Evolutionary conservation across 2,797 vertebrate genomes (phyloP), one percentile per base, ranked within the genome.

Genomic region (Gymnopithys bicolor): DNA sequence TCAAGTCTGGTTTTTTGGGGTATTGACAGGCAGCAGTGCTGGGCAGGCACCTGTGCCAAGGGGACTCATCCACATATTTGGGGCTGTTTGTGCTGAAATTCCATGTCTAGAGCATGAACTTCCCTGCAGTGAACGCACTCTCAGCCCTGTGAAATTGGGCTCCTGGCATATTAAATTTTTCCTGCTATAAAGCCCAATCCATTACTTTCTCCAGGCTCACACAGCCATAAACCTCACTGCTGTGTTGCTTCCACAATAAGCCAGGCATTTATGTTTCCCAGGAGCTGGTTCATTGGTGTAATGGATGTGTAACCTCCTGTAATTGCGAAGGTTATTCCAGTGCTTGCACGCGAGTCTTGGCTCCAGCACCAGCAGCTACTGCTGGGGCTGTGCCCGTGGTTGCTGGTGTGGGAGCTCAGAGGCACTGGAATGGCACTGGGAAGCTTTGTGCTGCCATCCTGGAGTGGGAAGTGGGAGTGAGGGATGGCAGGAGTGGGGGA

Each of bases 301-400:
- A 93, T 84, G 94, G 93, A 86, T 87, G 83, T 73, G 86, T 25
- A 64, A 62, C 88, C 95, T 93, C 91, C 30, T 18, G 55, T 67
- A 92, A 84, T 89, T 45, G 84, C 87, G 28, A 81, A 83, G 91
- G 92, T 93, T 87, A 87, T 90, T 43, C 84, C 56, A 2, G 75
- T 2, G 41, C 88, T 76, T 10, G 63, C 78, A 28, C 22, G 66
- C 14, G 17, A 70, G 82, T 83, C 45, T 53, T 8, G 46, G 70
- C 81, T 80, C 80, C 35, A 14, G 10, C 62, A 6, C 59, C 45
- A 21, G 52, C 68, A 10, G 73, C 60, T 22, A 1, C 30, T 3
- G 5, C 69, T 7, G 49, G 19, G 3, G 48, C 68, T 17, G 2
- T 39, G 28, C 18, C 5, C 14, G 43, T 2, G 35, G 13, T 23